Conservation (phyloP, 2,888 invertebrate species). For the Gari tellinella region DNA sequence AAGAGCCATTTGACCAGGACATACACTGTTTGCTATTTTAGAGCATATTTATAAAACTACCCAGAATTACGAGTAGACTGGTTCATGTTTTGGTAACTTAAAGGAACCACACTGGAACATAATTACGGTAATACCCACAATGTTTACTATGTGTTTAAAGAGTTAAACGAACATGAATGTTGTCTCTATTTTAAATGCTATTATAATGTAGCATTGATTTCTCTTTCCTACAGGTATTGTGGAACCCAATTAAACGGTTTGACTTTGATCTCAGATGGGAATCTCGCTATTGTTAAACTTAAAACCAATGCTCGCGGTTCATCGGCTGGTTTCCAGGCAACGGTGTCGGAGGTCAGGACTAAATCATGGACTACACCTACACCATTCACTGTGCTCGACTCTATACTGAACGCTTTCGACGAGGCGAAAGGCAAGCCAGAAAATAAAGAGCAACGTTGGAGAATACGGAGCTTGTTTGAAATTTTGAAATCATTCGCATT, state of each 20-base stretch:
- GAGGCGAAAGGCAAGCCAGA: not conserved
- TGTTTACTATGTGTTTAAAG: no score
- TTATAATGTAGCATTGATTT: no score
- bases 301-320: constrained; percentile 26
- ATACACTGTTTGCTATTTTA: no score
- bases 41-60: no score
- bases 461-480: constrained; percentile 25
- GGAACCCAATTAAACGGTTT: constrained; percentile 29
- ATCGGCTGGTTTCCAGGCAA: constrained; percentile 31
- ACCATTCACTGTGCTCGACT: constrained; percentile 32
- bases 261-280: constrained; percentile 48
- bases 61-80: no score
- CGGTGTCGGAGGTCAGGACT: constrained; percentile 2
- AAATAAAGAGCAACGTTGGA: not conserved
- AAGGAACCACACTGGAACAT: no score
- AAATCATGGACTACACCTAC: constrained; percentile 6
- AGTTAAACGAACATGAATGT: no score
- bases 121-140: no score
- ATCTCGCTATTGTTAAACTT: constrained; percentile 34
- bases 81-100: no score
- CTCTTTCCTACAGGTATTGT: constrained; percentile 44
- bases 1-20: no score
- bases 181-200: no score
- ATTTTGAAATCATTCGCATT: constrained; percentile 37
- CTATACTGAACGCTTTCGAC: constrained; percentile 15